Base-by-base conservation (phyloP, 2,888 invertebrate species). In the Cyrtodaria siliqua region DNA sequence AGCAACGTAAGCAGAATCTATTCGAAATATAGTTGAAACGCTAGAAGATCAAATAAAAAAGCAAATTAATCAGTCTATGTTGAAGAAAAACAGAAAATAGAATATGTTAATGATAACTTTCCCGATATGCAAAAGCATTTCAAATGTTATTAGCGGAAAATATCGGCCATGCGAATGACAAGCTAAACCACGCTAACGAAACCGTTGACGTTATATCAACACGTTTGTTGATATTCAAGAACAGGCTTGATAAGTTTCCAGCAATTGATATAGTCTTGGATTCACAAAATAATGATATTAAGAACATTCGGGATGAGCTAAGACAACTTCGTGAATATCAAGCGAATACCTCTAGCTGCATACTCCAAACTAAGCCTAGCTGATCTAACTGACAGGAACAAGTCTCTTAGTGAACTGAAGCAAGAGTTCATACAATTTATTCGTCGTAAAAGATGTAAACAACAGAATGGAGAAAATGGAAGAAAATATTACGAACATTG, bases 41-140 rank as follows among this genome's bases (percentile, higher is more conserved):
- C n/a, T 77, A 29, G 59, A 56, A 44, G 18, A 47, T 24, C 20
- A 69, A n/a, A n/a, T n/a, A 57, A 42, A 73, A 3, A 47, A 47
- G 52, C 33, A 68, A 24, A 40, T 75, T 8, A 75, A 75, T 52
- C 64, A 75, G n/a, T 72, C 16, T 42, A 75, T 20, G 59, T 40
- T 24, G 64, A 75, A 47, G 75, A 79, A 56, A 71, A 75, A 44
- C 24, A 18, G 33, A 79, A 79, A 55, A 49, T 59, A 26, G 64
- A 75, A 18, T 79, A 60, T 42, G 68, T 79, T 23, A 42, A 40
- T 33, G 52, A 63, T 12, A 79, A 75, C 29, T 75, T 60, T 53
- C 75, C 75, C 9, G 44, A 44, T 9, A 64, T 68, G 38, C 18
- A 68, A 8, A 33, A 40, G 3, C 40, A 60, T 23, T 72, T 57